Evolutionary conservation across 23 tunicate species (phyloP).

Genomic region (Halocynthia aurantium): DNA sequence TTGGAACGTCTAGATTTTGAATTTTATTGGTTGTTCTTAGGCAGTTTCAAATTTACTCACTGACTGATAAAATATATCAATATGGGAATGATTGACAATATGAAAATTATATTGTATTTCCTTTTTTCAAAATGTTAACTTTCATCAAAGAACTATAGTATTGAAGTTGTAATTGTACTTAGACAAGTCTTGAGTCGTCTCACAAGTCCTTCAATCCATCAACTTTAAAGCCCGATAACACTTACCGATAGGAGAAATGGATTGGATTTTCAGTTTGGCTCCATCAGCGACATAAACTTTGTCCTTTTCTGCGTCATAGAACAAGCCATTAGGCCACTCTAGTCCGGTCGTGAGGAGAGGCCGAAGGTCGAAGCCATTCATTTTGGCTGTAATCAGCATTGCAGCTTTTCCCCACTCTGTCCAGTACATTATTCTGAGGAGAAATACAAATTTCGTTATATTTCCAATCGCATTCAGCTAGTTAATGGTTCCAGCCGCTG

Average conservation of each 20-base stretch:
- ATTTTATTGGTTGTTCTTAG: not conserved
- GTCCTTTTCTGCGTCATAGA: constrained; percentile 33
- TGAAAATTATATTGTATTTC: too few species aligned
- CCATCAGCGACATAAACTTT: constrained; percentile 62
- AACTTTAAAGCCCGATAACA: not conserved
- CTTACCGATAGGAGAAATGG: constrained; percentile 37
- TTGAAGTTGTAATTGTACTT: too few species aligned
- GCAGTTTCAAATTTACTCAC: too few species aligned
- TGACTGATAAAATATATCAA: too few species aligned
- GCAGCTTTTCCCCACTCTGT: constrained; percentile 77
- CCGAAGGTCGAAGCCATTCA: constrained; percentile 67
- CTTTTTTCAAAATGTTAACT: too few species aligned
- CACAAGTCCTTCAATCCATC: not conserved
- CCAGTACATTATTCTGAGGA: constrained; percentile 65
- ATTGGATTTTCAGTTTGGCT: constrained; percentile 35
- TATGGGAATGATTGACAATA: too few species aligned
- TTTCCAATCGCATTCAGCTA: not conserved
- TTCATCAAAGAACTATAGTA: too few species aligned
- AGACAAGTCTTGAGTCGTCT: too few species aligned
- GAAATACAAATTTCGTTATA: not conserved
- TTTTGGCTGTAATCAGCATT: constrained; percentile 34
- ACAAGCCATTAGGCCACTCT: constrained; percentile 66
- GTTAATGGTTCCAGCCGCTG: too few species aligned
- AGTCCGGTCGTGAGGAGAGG: constrained; percentile 38
- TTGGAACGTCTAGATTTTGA: not conserved